Percentiles rank a stretch among this genome's conserved stretches.
Evolutionary conservation across 2,797 vertebrate species (phyloP).

Genomic region (Falco berigora): DNA sequence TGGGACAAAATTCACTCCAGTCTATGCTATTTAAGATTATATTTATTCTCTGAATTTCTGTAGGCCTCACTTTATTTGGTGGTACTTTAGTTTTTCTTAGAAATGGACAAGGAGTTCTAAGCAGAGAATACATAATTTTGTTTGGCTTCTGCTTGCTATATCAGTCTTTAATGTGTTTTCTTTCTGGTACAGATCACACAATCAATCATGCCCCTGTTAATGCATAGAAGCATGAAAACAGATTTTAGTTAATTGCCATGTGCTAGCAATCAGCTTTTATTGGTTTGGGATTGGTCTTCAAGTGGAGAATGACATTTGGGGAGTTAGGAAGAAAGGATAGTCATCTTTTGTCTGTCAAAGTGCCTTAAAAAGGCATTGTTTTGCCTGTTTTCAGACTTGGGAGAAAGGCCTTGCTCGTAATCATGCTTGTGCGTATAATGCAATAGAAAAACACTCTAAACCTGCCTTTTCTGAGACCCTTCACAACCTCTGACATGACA

Average conservation of each 20-base stretch:
- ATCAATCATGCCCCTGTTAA: not conserved
- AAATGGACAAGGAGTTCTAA: not conserved
- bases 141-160: not conserved
- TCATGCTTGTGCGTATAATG: not conserved
- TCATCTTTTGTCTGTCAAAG: not conserved
- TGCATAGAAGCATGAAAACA: not conserved
- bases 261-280: slow-evolving; percentile 6
- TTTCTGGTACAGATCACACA: not conserved
- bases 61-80: not conserved
- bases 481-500: not conserved
- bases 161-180: not conserved
- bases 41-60: not conserved
- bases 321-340: not conserved
- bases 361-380: not conserved
- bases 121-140: not conserved
- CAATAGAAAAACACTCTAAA: not conserved
- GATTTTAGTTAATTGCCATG: slow-evolving; percentile 10
- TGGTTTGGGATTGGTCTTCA: not conserved
- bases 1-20: not conserved
- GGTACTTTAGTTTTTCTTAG: not conserved
- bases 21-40: not conserved
- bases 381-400: not conserved
- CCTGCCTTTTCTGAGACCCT: not conserved
- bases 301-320: not conserved
- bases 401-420: not conserved